phyloP scores from a whole-genome alignment of 2,797 vertebrate genomes.

The Cirrhinus mrigala region DNA sequence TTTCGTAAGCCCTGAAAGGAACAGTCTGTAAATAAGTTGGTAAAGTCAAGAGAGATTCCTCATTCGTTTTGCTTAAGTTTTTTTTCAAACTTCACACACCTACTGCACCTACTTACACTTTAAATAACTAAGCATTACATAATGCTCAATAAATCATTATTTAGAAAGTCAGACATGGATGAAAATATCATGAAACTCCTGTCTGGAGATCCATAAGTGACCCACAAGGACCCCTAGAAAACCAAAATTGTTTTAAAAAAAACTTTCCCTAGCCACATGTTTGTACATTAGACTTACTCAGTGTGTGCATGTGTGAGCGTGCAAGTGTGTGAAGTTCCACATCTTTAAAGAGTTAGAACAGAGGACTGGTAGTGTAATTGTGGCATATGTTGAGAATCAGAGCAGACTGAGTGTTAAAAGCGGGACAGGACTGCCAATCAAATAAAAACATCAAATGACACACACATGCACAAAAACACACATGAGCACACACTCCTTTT shows the following conservation, averaged over 20 bases:
- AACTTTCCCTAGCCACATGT: constrained; percentile 29
- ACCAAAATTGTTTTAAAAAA: not conserved
- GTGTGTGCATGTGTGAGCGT: not conserved
- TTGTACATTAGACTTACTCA: constrained; percentile 21
- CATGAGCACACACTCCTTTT: not conserved
- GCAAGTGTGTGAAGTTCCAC: constrained; percentile 48
- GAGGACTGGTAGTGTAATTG: constrained; percentile 60
- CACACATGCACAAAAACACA: not conserved
- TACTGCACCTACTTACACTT: not conserved
- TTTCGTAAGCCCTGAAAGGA: constrained; percentile 1
- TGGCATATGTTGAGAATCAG: constrained; percentile 59
- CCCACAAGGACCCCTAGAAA: not conserved
- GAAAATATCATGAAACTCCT: not conserved
- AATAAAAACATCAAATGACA: constrained; percentile 44
- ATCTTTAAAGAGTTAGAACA: constrained; percentile 64
- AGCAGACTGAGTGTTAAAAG: constrained; percentile 54
- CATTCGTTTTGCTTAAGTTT: not conserved
- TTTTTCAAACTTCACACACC: not conserved
- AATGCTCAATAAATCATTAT: not conserved
- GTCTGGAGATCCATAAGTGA: not conserved
- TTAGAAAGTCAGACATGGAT: not conserved
- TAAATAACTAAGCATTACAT: not conserved
- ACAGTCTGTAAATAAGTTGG: not conserved
- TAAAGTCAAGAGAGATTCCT: not conserved
- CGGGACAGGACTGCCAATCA: constrained; percentile 39